phyloP scores from a whole-genome alignment of 2,888 invertebrate species.

The Drosophila diplacantha region DNA sequence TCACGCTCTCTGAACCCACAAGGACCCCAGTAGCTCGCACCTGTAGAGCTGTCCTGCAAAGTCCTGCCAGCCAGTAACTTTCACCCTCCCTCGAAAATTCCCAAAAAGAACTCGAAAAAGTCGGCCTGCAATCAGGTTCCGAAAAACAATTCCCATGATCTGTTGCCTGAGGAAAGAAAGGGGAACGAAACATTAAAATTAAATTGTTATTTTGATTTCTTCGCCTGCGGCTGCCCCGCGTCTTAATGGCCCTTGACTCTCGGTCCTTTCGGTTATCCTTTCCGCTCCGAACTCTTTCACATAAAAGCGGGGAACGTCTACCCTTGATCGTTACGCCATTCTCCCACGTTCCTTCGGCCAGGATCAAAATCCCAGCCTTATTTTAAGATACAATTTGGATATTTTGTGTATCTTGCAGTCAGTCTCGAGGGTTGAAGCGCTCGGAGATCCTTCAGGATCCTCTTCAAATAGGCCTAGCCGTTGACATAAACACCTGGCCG shows the following conservation, averaged over 20 bases:
- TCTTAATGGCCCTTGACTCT: constrained; percentile 55
- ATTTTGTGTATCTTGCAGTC: constrained; percentile 40
- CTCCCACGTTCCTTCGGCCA: constrained; percentile 58
- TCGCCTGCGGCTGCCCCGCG: constrained; percentile 20
- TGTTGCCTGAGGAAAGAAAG: constrained; percentile 8
- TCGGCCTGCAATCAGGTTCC: constrained; percentile 47
- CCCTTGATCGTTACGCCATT: constrained; percentile 28
- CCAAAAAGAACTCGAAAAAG: constrained; percentile 9
- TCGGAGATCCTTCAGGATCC: constrained; percentile 22
- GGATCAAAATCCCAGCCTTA: constrained; percentile 45
- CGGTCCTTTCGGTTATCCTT: constrained; percentile 25
- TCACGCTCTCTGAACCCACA: constrained; percentile 51
- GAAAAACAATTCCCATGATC: constrained; percentile 51
- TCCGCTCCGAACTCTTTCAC: constrained; percentile 50
- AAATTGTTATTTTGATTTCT: constrained; percentile 49
- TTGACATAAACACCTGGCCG: constrained; percentile 66
- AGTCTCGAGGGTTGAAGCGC: constrained; percentile 25
- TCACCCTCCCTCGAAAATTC: constrained; percentile 48
- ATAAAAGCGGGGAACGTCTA: background rate
- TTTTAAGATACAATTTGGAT: constrained; percentile 56
- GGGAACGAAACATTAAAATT: constrained; percentile 40
- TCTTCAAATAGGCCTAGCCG: constrained; percentile 48
- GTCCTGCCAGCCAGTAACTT: constrained; percentile 54
- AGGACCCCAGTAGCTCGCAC: constrained; percentile 38
- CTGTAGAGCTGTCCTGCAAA: constrained; percentile 39